Evolutionary conservation across 2,113 vertebrate species (phyloP), one percentile per base, ranked within the genome.

Genomic region (Lethenteron reissneri): DNA sequence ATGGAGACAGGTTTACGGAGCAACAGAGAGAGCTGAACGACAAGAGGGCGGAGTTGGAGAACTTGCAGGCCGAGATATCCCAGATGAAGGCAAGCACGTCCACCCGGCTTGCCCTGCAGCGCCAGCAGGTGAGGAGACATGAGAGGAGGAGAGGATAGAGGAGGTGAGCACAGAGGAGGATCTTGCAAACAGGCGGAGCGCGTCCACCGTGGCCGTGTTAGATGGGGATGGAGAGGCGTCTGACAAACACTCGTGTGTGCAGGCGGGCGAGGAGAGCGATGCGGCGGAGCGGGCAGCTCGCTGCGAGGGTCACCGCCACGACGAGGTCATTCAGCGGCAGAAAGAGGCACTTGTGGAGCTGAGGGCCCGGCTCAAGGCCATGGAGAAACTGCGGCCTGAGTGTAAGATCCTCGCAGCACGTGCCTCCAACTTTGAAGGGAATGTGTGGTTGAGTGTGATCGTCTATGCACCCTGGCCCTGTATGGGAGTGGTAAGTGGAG

Each of bases 271-370:
- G 2, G 60, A 58, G 1, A 56, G 74, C 74, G 76, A 76, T 58
- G 72, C 84, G 74, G 78, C 76, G 0, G 57, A 81, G 5, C 76
- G 83, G 0, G 80, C 81, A 0, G 76, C 62, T 3, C 82, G 77
- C 21, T 85, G 83, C 75, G 81, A 68, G 75, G 84, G 83, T 60
- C 79, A 77, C 56, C 77, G 81, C n/a, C 84, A 85, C 0, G 78
- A 85, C 75, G 81, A 86, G 3, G 77, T 75, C 0, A 85, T 86
- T 69, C 80, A 71, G 70, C 81, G 74, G 2, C 83, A 86, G 71
- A 82, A 74, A 13, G 80, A 82, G 70, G 83, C 83, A 17, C 70
- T 87, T 71, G 76, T 73, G 0, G 82, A 87, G 64, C 79, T 86
- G 17, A 79, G 81, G 14, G 57, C 57, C 0, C 78, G 78, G 2